Evolutionary conservation across 2,888 invertebrate genomes (phyloP).

Genomic region (Lithosia quadra): DNA sequence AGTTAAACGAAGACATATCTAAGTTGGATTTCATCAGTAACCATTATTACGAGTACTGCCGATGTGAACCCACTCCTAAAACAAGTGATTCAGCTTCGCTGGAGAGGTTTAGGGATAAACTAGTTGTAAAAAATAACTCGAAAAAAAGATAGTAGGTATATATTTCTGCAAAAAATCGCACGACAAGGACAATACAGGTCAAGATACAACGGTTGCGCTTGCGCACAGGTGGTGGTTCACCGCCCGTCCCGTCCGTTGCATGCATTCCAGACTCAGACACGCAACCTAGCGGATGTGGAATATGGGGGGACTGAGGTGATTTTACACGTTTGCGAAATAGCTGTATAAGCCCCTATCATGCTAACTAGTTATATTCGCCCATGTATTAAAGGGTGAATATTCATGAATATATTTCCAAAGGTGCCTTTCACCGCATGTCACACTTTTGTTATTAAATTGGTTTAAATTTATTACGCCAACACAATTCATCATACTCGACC

Average conservation of each 20-base stretch:
- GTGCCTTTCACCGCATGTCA: not conserved
- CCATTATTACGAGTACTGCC: too few species aligned
- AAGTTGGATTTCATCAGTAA: not conserved
- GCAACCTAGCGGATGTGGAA: conserved; percentile 57
- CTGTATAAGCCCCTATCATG: not conserved
- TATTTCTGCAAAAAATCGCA: not conserved
- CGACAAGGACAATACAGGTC: conserved; percentile 52
- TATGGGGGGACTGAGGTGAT: conserved; percentile 41
- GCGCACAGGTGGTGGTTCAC: conserved; percentile 52
- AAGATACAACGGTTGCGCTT: conserved; percentile 47
- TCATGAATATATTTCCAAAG: not conserved
- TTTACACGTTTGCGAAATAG: conserved; percentile 32
- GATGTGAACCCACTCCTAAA: too few species aligned
- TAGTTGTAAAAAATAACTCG: too few species aligned
- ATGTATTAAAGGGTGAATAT: not conserved
- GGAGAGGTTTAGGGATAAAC: too few species aligned
- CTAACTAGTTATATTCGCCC: not conserved
- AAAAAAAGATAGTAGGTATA: too few species aligned
- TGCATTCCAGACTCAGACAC: conserved; percentile 47
- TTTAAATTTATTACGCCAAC: not conserved
- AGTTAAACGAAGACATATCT: not conserved
- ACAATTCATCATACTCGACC: not conserved
- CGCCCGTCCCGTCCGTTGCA: conserved; percentile 31
- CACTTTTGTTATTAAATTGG: not conserved
- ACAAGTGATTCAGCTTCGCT: too few species aligned